These are phyloP conservation scores for Colletes collaris DNA, from an alignment of 2,888 invertebrate species.

Conservation along the genomic window DNA sequence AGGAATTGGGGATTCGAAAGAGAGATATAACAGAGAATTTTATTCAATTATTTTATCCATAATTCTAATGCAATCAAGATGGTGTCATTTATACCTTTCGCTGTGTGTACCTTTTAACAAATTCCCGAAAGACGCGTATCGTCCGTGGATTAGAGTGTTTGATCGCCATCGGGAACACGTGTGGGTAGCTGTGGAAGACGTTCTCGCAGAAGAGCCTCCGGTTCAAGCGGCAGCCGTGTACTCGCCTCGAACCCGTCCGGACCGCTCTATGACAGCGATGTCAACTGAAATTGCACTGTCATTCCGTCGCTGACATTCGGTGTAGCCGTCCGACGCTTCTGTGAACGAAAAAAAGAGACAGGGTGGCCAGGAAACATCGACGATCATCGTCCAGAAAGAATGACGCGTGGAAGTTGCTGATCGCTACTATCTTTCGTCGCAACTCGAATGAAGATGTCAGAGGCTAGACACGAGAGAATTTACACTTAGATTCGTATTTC, in stretches of 20 bases:
- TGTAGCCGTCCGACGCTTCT: slow-evolving; percentile 61
- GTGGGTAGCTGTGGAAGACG: slow-evolving; percentile 57
- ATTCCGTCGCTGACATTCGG: slow-evolving; percentile 62
- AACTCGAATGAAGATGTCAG: slow-evolving; percentile 35
- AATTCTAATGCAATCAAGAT: too few relatives aligned
- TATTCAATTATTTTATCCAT: too few relatives aligned
- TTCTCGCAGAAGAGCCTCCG: slow-evolving; percentile 38
- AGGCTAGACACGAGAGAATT: background rate
- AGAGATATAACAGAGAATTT: too few relatives aligned
- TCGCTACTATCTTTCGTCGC: slow-evolving; percentile 21
- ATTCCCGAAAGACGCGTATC: slow-evolving; percentile 53
- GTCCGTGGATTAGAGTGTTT: slow-evolving; percentile 64
- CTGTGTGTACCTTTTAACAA: slow-evolving; percentile 41
- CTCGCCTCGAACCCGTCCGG: slow-evolving; percentile 61
- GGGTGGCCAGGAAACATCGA: slow-evolving; percentile 56
- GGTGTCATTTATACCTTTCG: background rate
- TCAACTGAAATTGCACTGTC: slow-evolving; percentile 65
- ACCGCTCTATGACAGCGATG: slow-evolving; percentile 57
- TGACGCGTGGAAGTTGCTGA: slow-evolving; percentile 58
- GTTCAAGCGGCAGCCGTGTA: slow-evolving; percentile 42
- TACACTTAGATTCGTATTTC: too few relatives aligned
- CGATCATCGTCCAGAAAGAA: slow-evolving; percentile 55
- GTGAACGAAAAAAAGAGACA: slow-evolving; percentile 51
- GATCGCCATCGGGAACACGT: slow-evolving; percentile 64
- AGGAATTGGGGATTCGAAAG: too few relatives aligned